Base-by-base conservation (phyloP, 1,140 invertebrate species). In the Alviniconcha marisindica region DNA sequence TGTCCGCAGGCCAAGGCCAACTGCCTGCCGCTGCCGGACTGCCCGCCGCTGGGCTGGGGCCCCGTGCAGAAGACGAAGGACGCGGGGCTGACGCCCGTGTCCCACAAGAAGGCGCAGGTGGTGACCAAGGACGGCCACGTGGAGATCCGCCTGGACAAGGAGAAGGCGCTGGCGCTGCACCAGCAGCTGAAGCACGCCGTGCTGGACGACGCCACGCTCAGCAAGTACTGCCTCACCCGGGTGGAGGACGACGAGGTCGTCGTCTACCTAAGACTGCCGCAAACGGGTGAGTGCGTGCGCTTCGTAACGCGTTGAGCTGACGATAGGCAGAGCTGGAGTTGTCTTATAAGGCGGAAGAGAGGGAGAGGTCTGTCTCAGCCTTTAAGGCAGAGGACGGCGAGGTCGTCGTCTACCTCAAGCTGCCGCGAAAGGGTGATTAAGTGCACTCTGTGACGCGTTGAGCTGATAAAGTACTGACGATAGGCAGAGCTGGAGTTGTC, bases 41-140 rank as follows among this genome's bases (percentile, higher is more conserved):
- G 87, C 48, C 91, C 91, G 0, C 87, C 86, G 0, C 85, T 92
- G 28, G 92, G 91, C 24, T 92, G 92, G 92, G 92, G 92, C 76
- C 90, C 91, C 14, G 89, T 89, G 15, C 76, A 74, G 21, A 88
- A 90, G 60, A 87, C 88, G 14, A 86, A 89, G 33, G 86, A 88
- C 42, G 88, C 87, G 28, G 92, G 92, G 14, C 83, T 93, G 21
- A 87, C 83, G 48, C 88, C 92, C 33, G 83, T 88, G 66, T 87
- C 90, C 24, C 92, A 93, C 83, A 87, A 89, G 73, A 86, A 88
- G 40, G 90, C 89, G n/a, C 86, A 90, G 31, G 89, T 92, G 77
- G 82, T 86, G 3, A 86, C 89, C 15, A 87, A 90, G 69, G 90
- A 91, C 78, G 90, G 90, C 24, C 86, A 87, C 56, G 88, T 91